A percentile compares a stretch with the other conserved stretches of the same genome.
Conservation (phyloP, 2,888 invertebrate species). For the Oxytorus armatus region DNA sequence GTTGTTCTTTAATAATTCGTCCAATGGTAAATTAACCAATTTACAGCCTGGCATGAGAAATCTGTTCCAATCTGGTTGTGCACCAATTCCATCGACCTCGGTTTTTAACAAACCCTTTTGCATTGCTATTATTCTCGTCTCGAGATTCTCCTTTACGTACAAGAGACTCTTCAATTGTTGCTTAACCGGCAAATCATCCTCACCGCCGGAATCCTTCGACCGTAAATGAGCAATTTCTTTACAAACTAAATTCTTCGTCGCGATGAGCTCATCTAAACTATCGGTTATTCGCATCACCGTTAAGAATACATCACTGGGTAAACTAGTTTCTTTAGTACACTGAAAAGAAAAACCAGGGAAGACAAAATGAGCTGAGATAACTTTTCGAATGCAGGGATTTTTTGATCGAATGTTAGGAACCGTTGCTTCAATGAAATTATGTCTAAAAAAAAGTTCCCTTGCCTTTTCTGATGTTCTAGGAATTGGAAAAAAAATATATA, state of each 20-base stretch:
- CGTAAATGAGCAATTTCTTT: constrained; percentile 93
- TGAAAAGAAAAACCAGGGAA: constrained; percentile 84
- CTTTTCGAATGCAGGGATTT: neutral
- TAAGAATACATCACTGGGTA: constrained; percentile 94
- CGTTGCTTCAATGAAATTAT: too few species aligned
- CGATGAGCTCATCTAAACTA: constrained; percentile 92
- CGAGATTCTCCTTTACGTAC: constrained; percentile 92
- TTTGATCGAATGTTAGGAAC: too few species aligned
- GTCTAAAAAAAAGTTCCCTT: too few species aligned
- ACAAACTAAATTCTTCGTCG: constrained; percentile 91
- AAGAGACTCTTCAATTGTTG: constrained; percentile 94
- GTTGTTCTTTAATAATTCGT: constrained; percentile 91
- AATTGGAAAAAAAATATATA: too few species aligned
- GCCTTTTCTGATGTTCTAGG: too few species aligned
- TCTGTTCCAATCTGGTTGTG: constrained; percentile 83
- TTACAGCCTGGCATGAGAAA: constrained; percentile 84
- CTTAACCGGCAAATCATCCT: constrained; percentile 92
- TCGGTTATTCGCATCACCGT: constrained; percentile 92
- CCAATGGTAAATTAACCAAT: constrained; percentile 88
- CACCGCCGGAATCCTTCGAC: constrained; percentile 94
- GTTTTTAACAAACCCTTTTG: constrained; percentile 85
- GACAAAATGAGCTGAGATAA: too few species aligned
- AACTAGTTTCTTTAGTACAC: constrained; percentile 91
- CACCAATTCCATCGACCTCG: constrained; percentile 81
- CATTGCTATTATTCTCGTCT: constrained; percentile 86